These are phyloP conservation scores for Scaptomyza cyrtandrae DNA, from an alignment of 2,888 invertebrate species.

Conservation along the genomic window DNA sequence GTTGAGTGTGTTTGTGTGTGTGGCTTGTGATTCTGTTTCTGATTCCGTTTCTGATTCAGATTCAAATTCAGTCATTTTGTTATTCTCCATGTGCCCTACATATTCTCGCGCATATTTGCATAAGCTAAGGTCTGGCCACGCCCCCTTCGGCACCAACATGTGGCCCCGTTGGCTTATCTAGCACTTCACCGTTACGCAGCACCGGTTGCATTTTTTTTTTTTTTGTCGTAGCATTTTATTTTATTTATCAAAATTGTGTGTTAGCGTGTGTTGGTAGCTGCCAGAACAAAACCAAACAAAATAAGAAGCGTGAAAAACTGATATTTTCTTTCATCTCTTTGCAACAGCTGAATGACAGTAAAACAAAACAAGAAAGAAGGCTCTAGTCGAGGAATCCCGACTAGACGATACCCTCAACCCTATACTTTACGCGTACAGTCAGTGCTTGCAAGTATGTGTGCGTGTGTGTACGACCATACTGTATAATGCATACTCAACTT, in stretches of 20 bases:
- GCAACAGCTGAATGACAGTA: slow-evolving; percentile 32
- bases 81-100: slow-evolving; percentile 44
- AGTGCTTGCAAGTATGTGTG: no score
- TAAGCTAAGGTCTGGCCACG: slow-evolving; percentile 40
- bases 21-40: slow-evolving; percentile 24
- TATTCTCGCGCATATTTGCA: slow-evolving; percentile 47
- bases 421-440: no score
- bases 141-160: slow-evolving; percentile 4
- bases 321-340: slow-evolving; percentile 31
- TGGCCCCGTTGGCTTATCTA: slow-evolving; percentile 16
- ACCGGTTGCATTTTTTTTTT: slow-evolving; percentile 34
- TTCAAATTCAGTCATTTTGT: slow-evolving; percentile 41
- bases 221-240: slow-evolving; percentile 43
- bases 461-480: no score
- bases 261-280: slow-evolving; percentile 8
- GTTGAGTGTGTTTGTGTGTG: slow-evolving; percentile 13
- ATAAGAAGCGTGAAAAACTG: slow-evolving; percentile 40
- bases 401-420: no score
- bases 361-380: slow-evolving; percentile 9
- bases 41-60: slow-evolving; percentile 20
- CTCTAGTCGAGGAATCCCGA: no score
- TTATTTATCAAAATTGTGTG: slow-evolving; percentile 37
- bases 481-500: no score
- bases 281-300: slow-evolving; percentile 10
- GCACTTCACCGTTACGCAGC: slow-evolving; percentile 11